Evolutionary conservation across 1,140 invertebrate species (phyloP).

Genomic region (Leguminivora glycinivorella): DNA sequence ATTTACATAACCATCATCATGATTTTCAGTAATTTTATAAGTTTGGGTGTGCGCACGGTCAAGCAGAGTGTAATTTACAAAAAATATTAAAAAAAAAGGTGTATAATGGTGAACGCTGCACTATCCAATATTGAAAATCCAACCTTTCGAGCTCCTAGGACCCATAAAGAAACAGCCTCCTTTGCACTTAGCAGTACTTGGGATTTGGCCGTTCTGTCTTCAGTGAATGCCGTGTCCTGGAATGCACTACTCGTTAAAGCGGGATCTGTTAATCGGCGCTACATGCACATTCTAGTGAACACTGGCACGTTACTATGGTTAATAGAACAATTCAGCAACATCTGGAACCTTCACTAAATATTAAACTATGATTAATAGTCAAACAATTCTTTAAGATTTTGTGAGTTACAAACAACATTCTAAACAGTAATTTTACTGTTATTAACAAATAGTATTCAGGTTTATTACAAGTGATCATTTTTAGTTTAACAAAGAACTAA

Average conservation of each 20-base stretch:
- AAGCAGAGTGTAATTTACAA: conserved; percentile 61
- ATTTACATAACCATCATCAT: neutral
- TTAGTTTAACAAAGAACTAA: neutral
- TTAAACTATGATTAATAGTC: neutral
- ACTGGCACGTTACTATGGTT: conserved; percentile 41
- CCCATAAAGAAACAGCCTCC: conserved; percentile 94
- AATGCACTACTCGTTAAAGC: conserved; percentile 79
- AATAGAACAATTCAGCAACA: conserved; percentile 31
- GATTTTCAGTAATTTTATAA: conserved; percentile 18
- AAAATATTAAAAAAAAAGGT: conserved; percentile 46
- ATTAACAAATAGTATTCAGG: neutral
- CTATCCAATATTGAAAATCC: conserved; percentile 64
- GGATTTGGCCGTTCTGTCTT: conserved; percentile 82
- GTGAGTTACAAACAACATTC: neutral
- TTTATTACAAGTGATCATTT: neutral
- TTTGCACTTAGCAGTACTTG: conserved; percentile 91
- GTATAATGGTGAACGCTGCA: conserved; percentile 42
- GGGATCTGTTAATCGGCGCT: conserved; percentile 67
- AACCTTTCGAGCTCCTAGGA: conserved; percentile 93
- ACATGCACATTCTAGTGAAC: conserved; percentile 53
- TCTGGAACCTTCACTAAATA: conserved; percentile 27
- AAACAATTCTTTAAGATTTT: neutral
- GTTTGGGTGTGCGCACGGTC: conserved; percentile 40
- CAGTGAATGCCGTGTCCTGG: conserved; percentile 85
- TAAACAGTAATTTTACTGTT: neutral